Base-by-base conservation (phyloP, 2,888 invertebrate genomes). In the Oscheius sp. region DNA sequence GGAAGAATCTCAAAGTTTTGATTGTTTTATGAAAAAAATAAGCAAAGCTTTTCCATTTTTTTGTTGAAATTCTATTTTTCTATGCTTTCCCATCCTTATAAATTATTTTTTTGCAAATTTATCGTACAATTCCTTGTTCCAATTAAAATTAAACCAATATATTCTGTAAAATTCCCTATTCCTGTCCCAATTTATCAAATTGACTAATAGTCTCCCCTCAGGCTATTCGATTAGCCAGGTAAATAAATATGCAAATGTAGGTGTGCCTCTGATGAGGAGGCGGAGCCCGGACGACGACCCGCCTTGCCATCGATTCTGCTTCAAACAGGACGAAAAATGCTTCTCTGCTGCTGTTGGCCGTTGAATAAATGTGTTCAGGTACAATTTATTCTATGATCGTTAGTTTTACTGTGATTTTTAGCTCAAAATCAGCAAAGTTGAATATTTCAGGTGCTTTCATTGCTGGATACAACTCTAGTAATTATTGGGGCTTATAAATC, bases 311-410 rank as follows among this genome's bases (percentile, higher is more conserved):
- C 58, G 61, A 72, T 59, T 46, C 29, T 61, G 41, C 43, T 52
- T 53, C 61, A 52, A n/a, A 27, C 52, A 29, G 43, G 55, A 29
- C 55, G 35, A 41, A 70, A 46, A 46, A 70, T 70, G 70, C 27
- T 70, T n/a, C 59, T 70, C 58, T 85, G 81, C 72, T 86, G 84
- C 74, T 86, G 86, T 71, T 86, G 83, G 78, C 86, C 86, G n/a
- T 68, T 84, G 27, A 82, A 80, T 63, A 84, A 86, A 71, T 87
- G 85, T 78, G 86, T 77, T 18, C 78, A 76, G 79, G 83, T 83
- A 41, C 53, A 76, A 55, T 18, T 5, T 2, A 2, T 27, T 52
- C 18, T 18, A 5, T 45, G 7, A 13, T 58, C 5, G 5, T 56
- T 27, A 56, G 18, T 13, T 29, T 23, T 46, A 18, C 41, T 18